phyloP scores from a whole-genome alignment of 2,888 invertebrate species.

The Diloba caeruleocephala region DNA sequence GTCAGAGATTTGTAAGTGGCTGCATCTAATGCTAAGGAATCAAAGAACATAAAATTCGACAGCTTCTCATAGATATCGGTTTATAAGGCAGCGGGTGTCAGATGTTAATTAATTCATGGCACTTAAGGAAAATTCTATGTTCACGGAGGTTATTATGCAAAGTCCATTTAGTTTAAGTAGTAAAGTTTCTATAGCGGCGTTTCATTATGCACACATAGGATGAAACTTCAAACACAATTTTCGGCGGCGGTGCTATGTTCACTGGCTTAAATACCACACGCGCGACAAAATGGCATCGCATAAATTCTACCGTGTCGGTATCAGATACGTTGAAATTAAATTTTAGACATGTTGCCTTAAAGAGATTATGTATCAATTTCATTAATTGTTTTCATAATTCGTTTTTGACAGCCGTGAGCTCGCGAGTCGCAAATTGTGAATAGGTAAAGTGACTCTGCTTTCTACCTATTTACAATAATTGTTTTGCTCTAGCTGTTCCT shows the following conservation, averaged over 20 bases:
- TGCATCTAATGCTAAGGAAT: conserved; percentile 4
- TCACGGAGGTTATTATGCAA: conserved; percentile 52
- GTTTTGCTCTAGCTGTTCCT: no score
- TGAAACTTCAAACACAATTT: conserved; percentile 31
- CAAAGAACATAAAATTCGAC: conserved; percentile 18
- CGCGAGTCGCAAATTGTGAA: background rate
- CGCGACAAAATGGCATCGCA: conserved; percentile 13
- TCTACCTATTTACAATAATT: no score
- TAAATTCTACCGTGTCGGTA: background rate
- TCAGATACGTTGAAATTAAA: conserved; percentile 21
- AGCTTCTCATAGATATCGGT: conserved; percentile 5
- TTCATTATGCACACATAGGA: conserved; percentile 55
- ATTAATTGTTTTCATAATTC: conserved; percentile 10
- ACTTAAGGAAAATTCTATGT: conserved; percentile 49
- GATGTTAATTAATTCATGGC: conserved; percentile 53
- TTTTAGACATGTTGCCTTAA: conserved; percentile 1
- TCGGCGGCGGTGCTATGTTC: conserved; percentile 4
- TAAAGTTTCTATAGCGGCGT: conserved; percentile 47
- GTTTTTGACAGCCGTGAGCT: conserved; percentile 3
- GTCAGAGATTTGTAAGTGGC: conserved; percentile 7
- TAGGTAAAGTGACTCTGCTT: no score
- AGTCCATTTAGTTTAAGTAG: conserved; percentile 57
- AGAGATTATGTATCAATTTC: conserved; percentile 12
- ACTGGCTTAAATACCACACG: background rate
- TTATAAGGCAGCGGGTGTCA: conserved; percentile 32